Evolutionary conservation across 2,888 invertebrate species (phyloP).

Genomic region (Eucera pruinosa): DNA sequence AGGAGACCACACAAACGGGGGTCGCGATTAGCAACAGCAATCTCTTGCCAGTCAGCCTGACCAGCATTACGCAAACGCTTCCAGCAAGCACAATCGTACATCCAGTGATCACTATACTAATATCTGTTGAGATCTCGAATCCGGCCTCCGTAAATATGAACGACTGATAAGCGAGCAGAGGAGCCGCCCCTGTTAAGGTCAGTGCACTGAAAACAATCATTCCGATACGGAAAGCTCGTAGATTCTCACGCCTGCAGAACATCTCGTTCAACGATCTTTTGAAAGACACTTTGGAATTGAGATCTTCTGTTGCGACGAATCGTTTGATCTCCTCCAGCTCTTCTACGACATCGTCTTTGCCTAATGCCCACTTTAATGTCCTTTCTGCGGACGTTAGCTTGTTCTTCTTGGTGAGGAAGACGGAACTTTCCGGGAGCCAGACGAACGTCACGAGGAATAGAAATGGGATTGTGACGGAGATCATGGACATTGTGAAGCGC

Average conservation of each 20-base stretch:
- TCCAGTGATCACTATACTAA: conserved; percentile 78
- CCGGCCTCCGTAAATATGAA: conserved; percentile 78
- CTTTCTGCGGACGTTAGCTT: conserved; percentile 75
- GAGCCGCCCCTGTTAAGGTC: conserved; percentile 79
- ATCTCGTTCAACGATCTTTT: conserved; percentile 40
- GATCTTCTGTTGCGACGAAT: conserved; percentile 76
- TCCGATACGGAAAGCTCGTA: conserved; percentile 76
- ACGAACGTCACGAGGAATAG: conserved; percentile 76
- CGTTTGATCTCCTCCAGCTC: conserved; percentile 81
- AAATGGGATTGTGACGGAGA: conserved; percentile 74
- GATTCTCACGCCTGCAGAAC: conserved; percentile 68
- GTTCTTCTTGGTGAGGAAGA: conserved; percentile 79
- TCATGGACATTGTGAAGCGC: conserved; percentile 77
- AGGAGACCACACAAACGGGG: conserved; percentile 74
- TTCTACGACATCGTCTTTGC: conserved; percentile 77
- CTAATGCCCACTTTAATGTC: conserved; percentile 79
- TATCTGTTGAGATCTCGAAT: conserved; percentile 76
- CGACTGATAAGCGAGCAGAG: conserved; percentile 80
- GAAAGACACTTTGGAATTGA: conserved; percentile 36
- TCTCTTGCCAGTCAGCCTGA: conserved; percentile 79
- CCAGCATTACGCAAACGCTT: conserved; percentile 76
- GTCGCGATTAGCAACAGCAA: conserved; percentile 75
- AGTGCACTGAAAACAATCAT: conserved; percentile 77
- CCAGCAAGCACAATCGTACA: conserved; percentile 78
- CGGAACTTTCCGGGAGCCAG: conserved; percentile 82